Percentiles rank a stretch among this genome's conserved stretches.
These are phyloP conservation scores for Megalopta genalis DNA, from an alignment of 1,140 invertebrate species.

Conservation along the genomic window DNA sequence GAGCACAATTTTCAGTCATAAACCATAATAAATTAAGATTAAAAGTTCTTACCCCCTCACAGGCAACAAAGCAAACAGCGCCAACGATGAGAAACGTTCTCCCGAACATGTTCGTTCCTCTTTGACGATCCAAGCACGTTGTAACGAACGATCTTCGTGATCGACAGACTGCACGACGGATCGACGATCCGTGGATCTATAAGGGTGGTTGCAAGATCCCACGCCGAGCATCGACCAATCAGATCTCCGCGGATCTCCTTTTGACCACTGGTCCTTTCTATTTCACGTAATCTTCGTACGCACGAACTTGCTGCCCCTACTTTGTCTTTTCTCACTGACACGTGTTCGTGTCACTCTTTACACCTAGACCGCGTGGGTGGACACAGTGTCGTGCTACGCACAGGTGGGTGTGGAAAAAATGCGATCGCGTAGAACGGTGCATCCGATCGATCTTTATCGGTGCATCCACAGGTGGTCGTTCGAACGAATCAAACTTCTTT, in stretches of 20 bases:
- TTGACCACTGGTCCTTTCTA: constrained; percentile 35
- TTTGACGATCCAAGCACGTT: too few species aligned
- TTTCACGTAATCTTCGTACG: constrained; percentile 18
- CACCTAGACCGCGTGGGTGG: not conserved
- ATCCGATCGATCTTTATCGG: too few species aligned
- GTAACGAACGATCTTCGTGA: not conserved
- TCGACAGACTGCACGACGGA: constrained; percentile 5
- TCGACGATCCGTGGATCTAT: constrained; percentile 34
- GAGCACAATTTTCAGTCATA: too few species aligned
- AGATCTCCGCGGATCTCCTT: not conserved
- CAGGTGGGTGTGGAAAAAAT: not conserved
- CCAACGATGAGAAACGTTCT: not conserved
- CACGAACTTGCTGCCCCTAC: not conserved
- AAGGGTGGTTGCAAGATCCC: constrained; percentile 35
- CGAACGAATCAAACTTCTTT: too few species aligned
- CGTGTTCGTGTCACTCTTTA: not conserved
- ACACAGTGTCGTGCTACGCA: not conserved
- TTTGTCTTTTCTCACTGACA: constrained; percentile 1
- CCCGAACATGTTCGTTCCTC: not conserved
- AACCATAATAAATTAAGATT: not conserved
- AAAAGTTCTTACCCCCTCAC: not conserved
- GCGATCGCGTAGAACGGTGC: not conserved
- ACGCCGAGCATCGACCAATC: constrained; percentile 37
- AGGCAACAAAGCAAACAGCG: not conserved
- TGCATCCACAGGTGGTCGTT: too few species aligned